phyloP scores from a whole-genome alignment of 2,797 vertebrate species.

The Avahi laniger region DNA sequence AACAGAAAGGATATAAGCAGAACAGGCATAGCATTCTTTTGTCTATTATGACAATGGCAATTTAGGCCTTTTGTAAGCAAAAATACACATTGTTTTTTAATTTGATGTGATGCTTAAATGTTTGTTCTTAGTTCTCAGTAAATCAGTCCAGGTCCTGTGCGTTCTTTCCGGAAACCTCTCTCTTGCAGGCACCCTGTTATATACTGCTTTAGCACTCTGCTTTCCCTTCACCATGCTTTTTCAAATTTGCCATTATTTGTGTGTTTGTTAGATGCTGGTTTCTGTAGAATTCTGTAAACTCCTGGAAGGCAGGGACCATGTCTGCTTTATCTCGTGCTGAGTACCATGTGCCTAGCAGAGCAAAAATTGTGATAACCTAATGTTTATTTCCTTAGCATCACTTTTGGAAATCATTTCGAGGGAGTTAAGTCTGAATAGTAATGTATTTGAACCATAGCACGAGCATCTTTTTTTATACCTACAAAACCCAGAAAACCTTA shows the following conservation, averaged over 20 bases:
- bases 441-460: neutral
- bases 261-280: neutral
- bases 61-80: neutral
- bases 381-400: neutral
- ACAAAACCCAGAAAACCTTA: neutral
- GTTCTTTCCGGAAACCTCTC: neutral
- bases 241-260: neutral
- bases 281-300: neutral
- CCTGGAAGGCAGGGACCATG: neutral
- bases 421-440: neutral
- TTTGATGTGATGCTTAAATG: neutral
- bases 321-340: neutral
- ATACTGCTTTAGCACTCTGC: accelerated
- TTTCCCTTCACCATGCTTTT: neutral
- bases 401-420: neutral
- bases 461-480: neutral
- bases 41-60: neutral
- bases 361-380: neutral
- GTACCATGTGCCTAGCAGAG: neutral
- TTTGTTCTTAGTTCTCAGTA: neutral
- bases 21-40: neutral
- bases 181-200: accelerated
- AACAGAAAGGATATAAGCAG: neutral
- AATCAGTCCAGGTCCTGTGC: accelerated
- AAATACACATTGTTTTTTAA: neutral